phyloP scores from a whole-genome alignment of 2,888 invertebrate genomes.

The Limnephilus auricula region DNA sequence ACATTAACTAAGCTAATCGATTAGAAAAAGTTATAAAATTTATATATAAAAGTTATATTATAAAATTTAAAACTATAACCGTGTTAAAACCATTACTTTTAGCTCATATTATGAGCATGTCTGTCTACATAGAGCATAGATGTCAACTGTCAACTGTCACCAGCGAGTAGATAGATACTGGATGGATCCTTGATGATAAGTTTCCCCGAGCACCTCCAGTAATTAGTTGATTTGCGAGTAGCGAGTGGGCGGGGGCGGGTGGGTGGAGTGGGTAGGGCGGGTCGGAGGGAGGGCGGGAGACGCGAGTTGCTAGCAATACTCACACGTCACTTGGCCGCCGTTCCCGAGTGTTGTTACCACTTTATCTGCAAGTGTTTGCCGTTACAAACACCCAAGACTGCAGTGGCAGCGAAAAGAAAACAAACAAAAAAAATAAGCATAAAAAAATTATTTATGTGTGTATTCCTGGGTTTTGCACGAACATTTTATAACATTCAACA shows the following conservation, averaged over 20 bases:
- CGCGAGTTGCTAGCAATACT: conserved; percentile 17
- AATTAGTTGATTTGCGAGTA: conserved; percentile 48
- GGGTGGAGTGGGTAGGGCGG: background rate
- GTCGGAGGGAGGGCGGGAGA: background rate
- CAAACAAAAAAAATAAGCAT: background rate
- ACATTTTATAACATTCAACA: background rate
- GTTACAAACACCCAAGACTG: background rate
- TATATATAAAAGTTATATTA: too few relatives aligned
- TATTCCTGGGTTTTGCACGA: too few relatives aligned
- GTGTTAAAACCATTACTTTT: too few relatives aligned
- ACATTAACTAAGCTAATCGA: too few relatives aligned
- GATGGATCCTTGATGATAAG: conserved; percentile 11
- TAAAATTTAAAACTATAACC: too few relatives aligned
- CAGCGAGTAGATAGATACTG: background rate
- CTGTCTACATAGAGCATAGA: background rate
- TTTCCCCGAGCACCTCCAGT: conserved; percentile 36
- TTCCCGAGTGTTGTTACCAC: conserved; percentile 61
- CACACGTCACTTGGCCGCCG: conserved; percentile 58
- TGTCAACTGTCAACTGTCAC: background rate
- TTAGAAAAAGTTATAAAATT: too few relatives aligned
- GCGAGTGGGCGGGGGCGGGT: background rate
- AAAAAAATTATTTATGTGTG: too few relatives aligned
- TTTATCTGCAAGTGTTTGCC: conserved; percentile 57
- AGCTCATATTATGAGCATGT: too few relatives aligned
- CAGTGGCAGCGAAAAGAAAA: background rate